A percentile compares a stretch with the other conserved stretches of the same genome.
Conservation (phyloP, 2,888 invertebrate genomes). For the Calephelis perditalis region DNA sequence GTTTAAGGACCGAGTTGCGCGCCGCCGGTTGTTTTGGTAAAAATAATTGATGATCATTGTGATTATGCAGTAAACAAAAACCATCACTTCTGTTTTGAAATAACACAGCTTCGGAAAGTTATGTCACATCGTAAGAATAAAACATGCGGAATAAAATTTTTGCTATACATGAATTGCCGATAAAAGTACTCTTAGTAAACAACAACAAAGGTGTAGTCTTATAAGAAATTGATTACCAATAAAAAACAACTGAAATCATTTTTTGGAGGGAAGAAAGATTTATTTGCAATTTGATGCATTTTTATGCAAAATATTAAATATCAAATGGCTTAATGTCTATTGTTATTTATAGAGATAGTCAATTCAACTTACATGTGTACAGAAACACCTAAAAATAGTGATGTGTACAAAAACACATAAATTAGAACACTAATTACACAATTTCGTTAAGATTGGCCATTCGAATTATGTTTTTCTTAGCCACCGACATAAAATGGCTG, state of each 20-base stretch:
- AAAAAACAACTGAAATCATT: background rate
- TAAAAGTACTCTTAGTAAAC: conserved; percentile 46
- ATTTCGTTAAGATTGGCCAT: conserved; percentile 78
- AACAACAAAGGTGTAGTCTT: conserved; percentile 44
- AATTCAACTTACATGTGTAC: conserved; percentile 72
- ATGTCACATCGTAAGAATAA: conserved; percentile 67
- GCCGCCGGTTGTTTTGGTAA: conserved; percentile 69
- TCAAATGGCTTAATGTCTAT: conserved; percentile 45
- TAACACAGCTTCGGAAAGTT: conserved; percentile 62
- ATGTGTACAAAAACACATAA: conserved; percentile 74
- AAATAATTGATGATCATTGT: conserved; percentile 60
- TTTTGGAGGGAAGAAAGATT: conserved; percentile 20
- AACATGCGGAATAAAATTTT: conserved; percentile 50
- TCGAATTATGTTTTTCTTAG: conserved; percentile 79
- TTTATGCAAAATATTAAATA: conserved; percentile 38
- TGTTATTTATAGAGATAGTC: conserved; percentile 59
- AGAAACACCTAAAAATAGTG: conserved; percentile 68
- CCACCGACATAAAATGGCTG: conserved; percentile 79
- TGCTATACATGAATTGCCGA: conserved; percentile 41
- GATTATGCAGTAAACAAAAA: conserved; percentile 64
- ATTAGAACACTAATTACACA: conserved; percentile 78
- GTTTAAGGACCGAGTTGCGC: conserved; percentile 67
- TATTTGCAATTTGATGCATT: conserved; percentile 43
- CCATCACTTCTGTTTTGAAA: conserved; percentile 47
- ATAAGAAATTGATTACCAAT: conserved; percentile 26